phyloP scores from a whole-genome alignment of 2,113 vertebrate genomes.

The Sebastes schlegelii region DNA sequence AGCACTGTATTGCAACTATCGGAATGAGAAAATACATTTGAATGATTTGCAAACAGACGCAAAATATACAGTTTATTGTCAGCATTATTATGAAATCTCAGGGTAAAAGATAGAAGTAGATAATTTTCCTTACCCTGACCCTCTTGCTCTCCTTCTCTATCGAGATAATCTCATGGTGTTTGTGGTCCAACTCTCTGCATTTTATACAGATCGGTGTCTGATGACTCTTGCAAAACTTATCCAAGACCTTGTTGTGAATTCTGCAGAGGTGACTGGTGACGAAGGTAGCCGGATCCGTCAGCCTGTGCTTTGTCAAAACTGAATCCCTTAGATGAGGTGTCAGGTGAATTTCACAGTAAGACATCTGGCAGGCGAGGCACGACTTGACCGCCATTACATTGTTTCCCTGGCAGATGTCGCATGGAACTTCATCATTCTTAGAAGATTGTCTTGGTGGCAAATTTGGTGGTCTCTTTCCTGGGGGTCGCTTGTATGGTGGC shows the following conservation, averaged over 20 bases:
- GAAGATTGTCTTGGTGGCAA: fast-evolving
- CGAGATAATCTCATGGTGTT: constrained; percentile 85
- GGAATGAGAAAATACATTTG: background rate
- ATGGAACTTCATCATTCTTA: constrained; percentile 81
- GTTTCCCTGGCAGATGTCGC: constrained; percentile 82
- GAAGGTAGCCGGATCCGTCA: constrained; percentile 88
- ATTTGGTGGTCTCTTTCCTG: background rate
- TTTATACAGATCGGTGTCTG: constrained; percentile 88
- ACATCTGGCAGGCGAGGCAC: constrained; percentile 68
- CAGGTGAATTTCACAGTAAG: constrained; percentile 86
- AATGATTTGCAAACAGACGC: background rate
- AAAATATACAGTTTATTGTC: background rate
- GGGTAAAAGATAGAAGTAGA: background rate
- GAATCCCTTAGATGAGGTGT: constrained; percentile 87
- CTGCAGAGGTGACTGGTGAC: constrained; percentile 83
- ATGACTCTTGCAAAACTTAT: constrained; percentile 89
- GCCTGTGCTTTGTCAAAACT: constrained; percentile 86
- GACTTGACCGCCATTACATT: constrained; percentile 43
- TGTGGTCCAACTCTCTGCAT: constrained; percentile 89
- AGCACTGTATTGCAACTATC: background rate
- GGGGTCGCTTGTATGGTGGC: background rate
- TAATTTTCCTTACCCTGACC: constrained; percentile 82
- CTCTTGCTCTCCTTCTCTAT: constrained; percentile 87
- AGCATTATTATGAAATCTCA: background rate
- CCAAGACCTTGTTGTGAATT: constrained; percentile 87